These are phyloP conservation scores for Steinernema hermaphroditum DNA, from an alignment of 2,888 invertebrate species.

Conservation along the genomic window DNA sequence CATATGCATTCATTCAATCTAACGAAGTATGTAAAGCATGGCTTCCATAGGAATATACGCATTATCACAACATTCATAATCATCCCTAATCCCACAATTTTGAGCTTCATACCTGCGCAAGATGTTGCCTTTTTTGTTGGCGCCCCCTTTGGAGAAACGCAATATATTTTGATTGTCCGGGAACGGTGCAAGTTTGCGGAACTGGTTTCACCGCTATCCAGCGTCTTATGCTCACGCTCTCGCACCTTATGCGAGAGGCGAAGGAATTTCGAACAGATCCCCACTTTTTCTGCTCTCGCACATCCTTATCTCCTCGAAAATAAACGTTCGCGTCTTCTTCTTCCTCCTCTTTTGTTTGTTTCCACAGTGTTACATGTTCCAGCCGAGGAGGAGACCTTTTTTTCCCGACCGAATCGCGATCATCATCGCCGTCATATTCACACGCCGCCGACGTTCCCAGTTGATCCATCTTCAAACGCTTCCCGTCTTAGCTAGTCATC, in stretches of 20 bases:
- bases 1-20: no score
- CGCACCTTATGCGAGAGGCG: not conserved
- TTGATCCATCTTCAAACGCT: no score
- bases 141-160: no score
- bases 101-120: no score
- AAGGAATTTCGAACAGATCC: not conserved
- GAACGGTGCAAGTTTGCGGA: not conserved
- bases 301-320: conserved; percentile 26
- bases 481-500: no score
- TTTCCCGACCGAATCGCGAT: not conserved
- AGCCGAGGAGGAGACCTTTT: not conserved
- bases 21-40: no score
- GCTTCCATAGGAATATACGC: no score
- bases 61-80: no score
- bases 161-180: no score
- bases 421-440: not conserved
- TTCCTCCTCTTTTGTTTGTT: conserved; percentile 23
- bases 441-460: not conserved
- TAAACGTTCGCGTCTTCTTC: not conserved
- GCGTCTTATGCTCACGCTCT: conserved; percentile 6
- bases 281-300: conserved; percentile 16
- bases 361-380: conserved; percentile 15
- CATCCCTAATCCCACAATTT: no score
- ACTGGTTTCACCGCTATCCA: conserved; percentile 3
- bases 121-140: no score